Conservation (phyloP, 2,888 invertebrate species). For the Dicranocentrus wangi region DNA sequence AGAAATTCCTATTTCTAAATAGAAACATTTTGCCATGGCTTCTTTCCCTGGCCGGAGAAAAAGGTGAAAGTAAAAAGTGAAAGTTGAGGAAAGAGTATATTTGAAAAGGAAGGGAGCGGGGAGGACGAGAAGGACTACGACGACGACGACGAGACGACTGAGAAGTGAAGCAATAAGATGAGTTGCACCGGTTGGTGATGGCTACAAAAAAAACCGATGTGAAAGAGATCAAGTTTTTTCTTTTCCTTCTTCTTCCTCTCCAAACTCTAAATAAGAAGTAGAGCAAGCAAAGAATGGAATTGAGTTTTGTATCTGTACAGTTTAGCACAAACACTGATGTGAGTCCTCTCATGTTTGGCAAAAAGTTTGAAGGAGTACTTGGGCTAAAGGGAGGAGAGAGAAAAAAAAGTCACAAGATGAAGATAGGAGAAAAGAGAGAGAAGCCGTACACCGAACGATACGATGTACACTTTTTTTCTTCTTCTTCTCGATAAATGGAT, state of each 20-base stretch:
- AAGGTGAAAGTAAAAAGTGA: background rate
- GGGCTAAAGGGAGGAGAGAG: too few relatives aligned
- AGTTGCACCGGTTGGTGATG: slow-evolving; percentile 4
- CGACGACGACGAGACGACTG: too few relatives aligned
- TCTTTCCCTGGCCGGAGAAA: background rate
- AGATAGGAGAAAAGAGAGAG: background rate
- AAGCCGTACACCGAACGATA: background rate
- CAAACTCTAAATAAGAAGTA: background rate
- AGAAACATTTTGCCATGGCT: too few relatives aligned
- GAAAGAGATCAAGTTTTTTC: slow-evolving; percentile 18
- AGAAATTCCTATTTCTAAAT: too few relatives aligned
- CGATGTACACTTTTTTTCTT: background rate
- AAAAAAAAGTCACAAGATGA: background rate
- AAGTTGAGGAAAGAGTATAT: background rate
- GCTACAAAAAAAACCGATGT: background rate
- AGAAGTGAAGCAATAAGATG: too few relatives aligned
- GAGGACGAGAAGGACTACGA: too few relatives aligned
- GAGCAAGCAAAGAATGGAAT: background rate
- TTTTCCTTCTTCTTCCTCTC: too few relatives aligned
- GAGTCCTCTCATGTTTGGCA: too few relatives aligned
- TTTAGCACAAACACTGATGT: too few relatives aligned
- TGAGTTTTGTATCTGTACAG: background rate
- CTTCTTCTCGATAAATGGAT: slow-evolving; percentile 1
- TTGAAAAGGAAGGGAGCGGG: background rate
- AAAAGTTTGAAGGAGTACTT: too few relatives aligned